A percentile compares a stretch with the other conserved stretches of the same genome.
Evolutionary conservation across 2,797 vertebrate genomes (phyloP).

Genomic region (Ptychobarbus kaznakovi): DNA sequence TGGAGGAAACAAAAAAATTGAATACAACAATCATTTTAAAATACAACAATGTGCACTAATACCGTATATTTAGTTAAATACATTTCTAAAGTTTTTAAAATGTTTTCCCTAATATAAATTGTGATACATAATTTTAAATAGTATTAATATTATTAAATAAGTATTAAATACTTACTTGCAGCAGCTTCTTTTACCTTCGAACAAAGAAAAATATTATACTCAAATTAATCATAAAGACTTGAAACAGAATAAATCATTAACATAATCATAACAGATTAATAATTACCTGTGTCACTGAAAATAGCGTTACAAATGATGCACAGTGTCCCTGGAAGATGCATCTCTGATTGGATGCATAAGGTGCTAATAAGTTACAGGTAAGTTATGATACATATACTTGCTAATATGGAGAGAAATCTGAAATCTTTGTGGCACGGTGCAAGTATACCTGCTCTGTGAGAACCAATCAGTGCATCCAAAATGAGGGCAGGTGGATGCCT

Average conservation of each 20-base stretch:
- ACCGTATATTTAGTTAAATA: background rate
- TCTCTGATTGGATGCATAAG: slow-evolving; percentile 49
- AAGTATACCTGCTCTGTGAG: slow-evolving; percentile 65
- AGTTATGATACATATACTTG: slow-evolving; percentile 56
- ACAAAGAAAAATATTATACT: slow-evolving; percentile 21
- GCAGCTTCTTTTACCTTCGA: slow-evolving; percentile 37
- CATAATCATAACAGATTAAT: background rate
- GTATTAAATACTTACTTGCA: slow-evolving; percentile 38
- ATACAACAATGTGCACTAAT: background rate
- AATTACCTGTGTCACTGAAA: slow-evolving; percentile 76
- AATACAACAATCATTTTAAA: background rate
- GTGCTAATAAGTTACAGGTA: slow-evolving; percentile 50
- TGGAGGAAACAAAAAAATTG: slow-evolving; percentile 57
- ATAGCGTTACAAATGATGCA: slow-evolving; percentile 63
- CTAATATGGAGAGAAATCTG: slow-evolving; percentile 65
- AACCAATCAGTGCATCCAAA: slow-evolving; percentile 77
- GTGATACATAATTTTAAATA: background rate
- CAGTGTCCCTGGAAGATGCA: slow-evolving; percentile 69
- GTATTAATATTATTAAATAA: background rate
- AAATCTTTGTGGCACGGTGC: slow-evolving; percentile 54
- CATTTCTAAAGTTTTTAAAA: background rate
- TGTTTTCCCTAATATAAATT: too few relatives aligned
- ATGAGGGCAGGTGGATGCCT: slow-evolving; percentile 75
- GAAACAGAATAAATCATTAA: background rate
- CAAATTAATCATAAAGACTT: slow-evolving; percentile 23